A percentile compares a stretch with the other conserved stretches of the same genome.
Conservation (phyloP, 2,113 vertebrate species). For the Ptyas mucosa region DNA sequence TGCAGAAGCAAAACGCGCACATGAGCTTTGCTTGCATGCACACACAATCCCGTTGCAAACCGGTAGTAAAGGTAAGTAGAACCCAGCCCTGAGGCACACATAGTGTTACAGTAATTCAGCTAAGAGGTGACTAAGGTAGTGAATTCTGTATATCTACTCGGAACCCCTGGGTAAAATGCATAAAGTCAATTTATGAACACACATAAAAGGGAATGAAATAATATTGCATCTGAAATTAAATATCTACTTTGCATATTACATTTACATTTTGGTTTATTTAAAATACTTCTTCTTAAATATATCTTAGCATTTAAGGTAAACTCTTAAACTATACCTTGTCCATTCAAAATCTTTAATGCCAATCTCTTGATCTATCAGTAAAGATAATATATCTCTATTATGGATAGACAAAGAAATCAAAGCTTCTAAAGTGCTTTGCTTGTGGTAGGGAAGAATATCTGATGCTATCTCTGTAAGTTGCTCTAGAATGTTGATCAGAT, state of each 20-base stretch:
- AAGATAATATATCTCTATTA: slow-evolving; percentile 57
- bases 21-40: no score
- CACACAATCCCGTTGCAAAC: no score
- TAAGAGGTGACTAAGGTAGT: background rate
- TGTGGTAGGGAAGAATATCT: slow-evolving; percentile 28
- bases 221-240: background rate
- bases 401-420: slow-evolving; percentile 60
- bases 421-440: slow-evolving; percentile 48
- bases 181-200: background rate
- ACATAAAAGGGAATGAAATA: background rate
- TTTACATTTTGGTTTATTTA: background rate
- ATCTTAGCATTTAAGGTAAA: background rate
- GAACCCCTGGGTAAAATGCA: background rate
- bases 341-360: slow-evolving; percentile 67
- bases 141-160: background rate
- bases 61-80: no score
- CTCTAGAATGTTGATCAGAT: slow-evolving; percentile 35
- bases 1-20: no score
- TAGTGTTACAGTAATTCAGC: background rate
- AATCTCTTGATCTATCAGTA: slow-evolving; percentile 50
- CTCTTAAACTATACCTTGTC: slow-evolving; percentile 56
- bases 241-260: background rate
- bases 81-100: background rate
- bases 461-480: slow-evolving; percentile 36
- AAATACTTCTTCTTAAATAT: background rate